phyloP scores from a whole-genome alignment of 2,888 invertebrate genomes.

The Phanerotoma sp. region DNA sequence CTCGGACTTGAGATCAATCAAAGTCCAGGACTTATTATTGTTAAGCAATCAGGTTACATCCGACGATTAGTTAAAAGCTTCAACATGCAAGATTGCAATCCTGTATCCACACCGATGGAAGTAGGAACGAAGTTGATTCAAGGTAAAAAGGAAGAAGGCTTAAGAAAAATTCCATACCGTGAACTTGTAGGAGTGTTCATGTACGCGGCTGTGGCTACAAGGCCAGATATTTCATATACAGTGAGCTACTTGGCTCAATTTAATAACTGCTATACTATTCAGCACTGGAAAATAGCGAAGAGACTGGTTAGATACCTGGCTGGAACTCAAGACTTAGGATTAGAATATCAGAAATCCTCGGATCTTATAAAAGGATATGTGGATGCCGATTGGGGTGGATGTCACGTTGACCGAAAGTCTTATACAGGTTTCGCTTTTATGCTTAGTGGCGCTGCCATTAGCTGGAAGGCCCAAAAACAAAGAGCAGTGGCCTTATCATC shows the following conservation, averaged over 20 bases:
- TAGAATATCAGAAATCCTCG: background rate
- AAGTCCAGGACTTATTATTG: background rate
- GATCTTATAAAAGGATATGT: slow-evolving; percentile 13
- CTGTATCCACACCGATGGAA: slow-evolving; percentile 34
- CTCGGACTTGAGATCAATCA: background rate
- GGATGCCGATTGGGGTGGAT: slow-evolving; percentile 26
- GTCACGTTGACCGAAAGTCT: slow-evolving; percentile 21
- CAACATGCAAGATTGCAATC: slow-evolving; percentile 36
- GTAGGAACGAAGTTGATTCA: slow-evolving; percentile 11
- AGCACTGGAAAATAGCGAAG: slow-evolving; percentile 24
- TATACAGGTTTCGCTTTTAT: slow-evolving; percentile 27
- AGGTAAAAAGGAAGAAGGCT: background rate
- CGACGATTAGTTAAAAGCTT: slow-evolving; percentile 35
- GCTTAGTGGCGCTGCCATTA: slow-evolving; percentile 9
- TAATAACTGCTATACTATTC: slow-evolving; percentile 6
- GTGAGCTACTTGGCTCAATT: slow-evolving; percentile 27
- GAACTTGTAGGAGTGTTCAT: slow-evolving; percentile 26
- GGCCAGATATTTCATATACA: slow-evolving; percentile 29
- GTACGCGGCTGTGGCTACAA: slow-evolving; percentile 25
- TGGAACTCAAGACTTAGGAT: slow-evolving; percentile 10
- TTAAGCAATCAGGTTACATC: slow-evolving; percentile 34
- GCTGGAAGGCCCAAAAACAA: slow-evolving; percentile 26
- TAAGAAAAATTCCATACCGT: slow-evolving; percentile 17
- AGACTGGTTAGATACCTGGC: slow-evolving; percentile 19
- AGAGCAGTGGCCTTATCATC: slow-evolving; percentile 16